Conservation (phyloP, 2,888 invertebrate genomes). For the Microplitis manilae region DNA sequence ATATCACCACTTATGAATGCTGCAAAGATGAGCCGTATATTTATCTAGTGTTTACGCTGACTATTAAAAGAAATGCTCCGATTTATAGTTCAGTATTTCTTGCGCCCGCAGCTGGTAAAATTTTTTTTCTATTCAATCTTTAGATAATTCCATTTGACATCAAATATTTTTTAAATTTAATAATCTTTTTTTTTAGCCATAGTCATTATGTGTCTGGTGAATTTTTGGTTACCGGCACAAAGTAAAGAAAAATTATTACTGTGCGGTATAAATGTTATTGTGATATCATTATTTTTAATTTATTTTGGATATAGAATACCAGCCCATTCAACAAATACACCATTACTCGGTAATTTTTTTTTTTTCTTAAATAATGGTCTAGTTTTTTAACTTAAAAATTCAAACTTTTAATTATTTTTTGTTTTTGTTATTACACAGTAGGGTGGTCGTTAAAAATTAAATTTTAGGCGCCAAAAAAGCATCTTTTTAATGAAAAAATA, state of each 20-base stretch:
- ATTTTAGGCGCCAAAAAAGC: no score
- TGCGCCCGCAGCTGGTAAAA: conserved; percentile 75
- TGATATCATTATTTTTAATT: conserved; percentile 77
- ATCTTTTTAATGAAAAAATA: no score
- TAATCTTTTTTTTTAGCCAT: conserved; percentile 71
- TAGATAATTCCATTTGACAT: no score
- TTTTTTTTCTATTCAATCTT: conserved; percentile 17
- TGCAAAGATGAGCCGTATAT: conserved; percentile 76
- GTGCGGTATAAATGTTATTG: conserved; percentile 75
- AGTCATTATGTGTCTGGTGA: conserved; percentile 75
- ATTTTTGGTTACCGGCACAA: conserved; percentile 79
- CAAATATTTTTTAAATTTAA: background rate
- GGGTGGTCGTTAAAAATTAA: no score
- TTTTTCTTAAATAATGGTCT: background rate
- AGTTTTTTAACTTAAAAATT: background rate
- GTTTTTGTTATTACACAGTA: no score
- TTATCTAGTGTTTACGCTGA: conserved; percentile 73
- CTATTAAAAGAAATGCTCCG: conserved; percentile 74
- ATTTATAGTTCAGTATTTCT: conserved; percentile 77
- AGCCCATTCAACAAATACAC: conserved; percentile 74
- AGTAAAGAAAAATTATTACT: conserved; percentile 79
- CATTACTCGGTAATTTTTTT: conserved; percentile 74
- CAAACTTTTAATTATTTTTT: no score
- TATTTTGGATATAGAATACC: conserved; percentile 78
- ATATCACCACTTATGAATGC: conserved; percentile 72